Base-by-base conservation (phyloP, 2,113 vertebrate species). In the Mohoua ochrocephala region DNA sequence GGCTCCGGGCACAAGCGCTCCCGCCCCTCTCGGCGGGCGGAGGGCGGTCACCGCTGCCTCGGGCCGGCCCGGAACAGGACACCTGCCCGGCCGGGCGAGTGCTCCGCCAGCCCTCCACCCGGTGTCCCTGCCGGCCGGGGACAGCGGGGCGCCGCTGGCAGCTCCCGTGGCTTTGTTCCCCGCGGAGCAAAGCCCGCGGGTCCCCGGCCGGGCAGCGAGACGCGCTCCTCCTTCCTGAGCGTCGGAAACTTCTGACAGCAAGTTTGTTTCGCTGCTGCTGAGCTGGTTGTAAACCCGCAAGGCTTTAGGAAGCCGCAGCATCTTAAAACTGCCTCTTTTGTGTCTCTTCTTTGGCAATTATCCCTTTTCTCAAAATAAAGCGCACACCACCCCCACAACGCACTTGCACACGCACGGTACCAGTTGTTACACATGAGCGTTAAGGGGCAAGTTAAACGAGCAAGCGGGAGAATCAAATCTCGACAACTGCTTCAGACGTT, bases 341-440 rank as follows among this genome's bases (percentile, higher is more conserved):
- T 97, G 82, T 69, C 54, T 89, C 57, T 95, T 94, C 95, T 82
- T 80, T 75, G 89, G 70, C 78, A 53, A 53, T 88, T 88, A 96
- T 93, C 89, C 84, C 37, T 60, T 89, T 73, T 37, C 85, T 89
- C 75, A 68, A 92, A 91, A 93, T 21, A 35, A 61, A 54, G 52
- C 30, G 24, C 64, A 35, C 64, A 53, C 23, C 31, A 37, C 41
- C 78, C 57, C 44, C 41, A 69, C 61, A 86, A 42, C 4, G 18
- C 21, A 35, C 8, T 28, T 22, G 22, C 31, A 54, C n/a, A 14
- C 5, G 4, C 37, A 35, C 44, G 70, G 31, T 77, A 47, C 28
- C 42, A 95, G 84, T 33, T 67, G 75, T 71, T 81, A 42, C 44
- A n/a, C 57, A 6, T 2, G 68, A 50, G 26, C 67, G 3, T 37